Conservation (phyloP, 1,140 invertebrate genomes). For the Trachymyrmex septentrionalis region DNA sequence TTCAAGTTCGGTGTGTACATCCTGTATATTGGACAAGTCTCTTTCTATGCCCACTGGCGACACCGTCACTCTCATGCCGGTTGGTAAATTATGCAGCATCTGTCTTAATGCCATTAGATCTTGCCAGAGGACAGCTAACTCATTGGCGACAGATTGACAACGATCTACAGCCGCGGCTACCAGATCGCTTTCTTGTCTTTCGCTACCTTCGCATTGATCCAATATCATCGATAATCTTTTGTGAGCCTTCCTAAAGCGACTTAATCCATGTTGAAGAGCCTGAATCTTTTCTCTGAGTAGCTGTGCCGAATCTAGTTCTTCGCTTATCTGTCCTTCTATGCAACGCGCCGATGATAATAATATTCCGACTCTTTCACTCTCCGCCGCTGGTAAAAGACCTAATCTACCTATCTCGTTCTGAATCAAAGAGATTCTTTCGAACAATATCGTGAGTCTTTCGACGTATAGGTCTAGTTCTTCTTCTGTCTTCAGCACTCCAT, state of each 20-base stretch:
- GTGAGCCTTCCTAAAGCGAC: conserved; percentile 89
- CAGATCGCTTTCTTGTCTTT: conserved; percentile 90
- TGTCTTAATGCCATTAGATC: conserved; percentile 92
- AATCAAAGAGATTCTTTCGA: conserved; percentile 90
- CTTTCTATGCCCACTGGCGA: conserved; percentile 91
- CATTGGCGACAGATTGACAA: conserved; percentile 89
- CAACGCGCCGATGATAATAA: conserved; percentile 90
- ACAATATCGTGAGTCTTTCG: conserved; percentile 92
- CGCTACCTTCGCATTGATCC: conserved; percentile 90
- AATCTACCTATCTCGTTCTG: conserved; percentile 92
- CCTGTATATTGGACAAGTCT: conserved; percentile 91
- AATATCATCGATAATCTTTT: conserved; percentile 88
- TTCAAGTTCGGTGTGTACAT: conserved; percentile 90
- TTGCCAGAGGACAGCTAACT: conserved; percentile 90
- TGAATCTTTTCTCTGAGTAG: conserved; percentile 91
- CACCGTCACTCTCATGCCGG: conserved; percentile 90
- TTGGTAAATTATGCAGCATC: conserved; percentile 91
- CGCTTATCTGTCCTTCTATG: conserved; percentile 90
- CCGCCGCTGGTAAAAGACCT: conserved; percentile 90
- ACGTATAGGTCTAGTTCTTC: conserved; percentile 93
- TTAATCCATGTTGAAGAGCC: conserved; percentile 90
- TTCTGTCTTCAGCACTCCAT: conserved; percentile 92
- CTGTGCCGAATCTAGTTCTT: conserved; percentile 91
- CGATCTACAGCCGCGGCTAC: conserved; percentile 90
- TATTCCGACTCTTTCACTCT: conserved; percentile 91